Base-by-base conservation (phyloP, 2,888 invertebrate species). In the Thymelicus acteon region DNA sequence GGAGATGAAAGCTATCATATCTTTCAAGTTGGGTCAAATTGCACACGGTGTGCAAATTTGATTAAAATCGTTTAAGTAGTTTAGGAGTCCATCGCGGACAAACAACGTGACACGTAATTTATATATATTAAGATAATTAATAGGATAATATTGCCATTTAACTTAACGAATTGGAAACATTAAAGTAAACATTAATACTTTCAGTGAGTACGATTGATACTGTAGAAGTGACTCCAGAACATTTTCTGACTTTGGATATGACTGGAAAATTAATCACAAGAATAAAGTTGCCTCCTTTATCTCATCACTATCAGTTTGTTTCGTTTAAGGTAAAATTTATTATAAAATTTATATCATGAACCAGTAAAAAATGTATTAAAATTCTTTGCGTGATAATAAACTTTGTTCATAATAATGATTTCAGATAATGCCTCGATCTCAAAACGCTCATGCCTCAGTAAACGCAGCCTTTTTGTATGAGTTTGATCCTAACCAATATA, bases 391-490 rank as follows among this genome's bases (percentile, higher is more conserved):
- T 58, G 8, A 13, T 60, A 13, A 60, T 52, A 15, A 52, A 52
- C n/a, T 19, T n/a, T 19, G 15, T 19, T 13, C 15, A 1, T 57
- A 13, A 31, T 13, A 2, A 8, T 57, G 2, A 37, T 57, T 13
- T 71, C 77, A 97, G 96, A 95, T 97, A 70, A 96, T 96, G 95
- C 95, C 96, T 2, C 90, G 96, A 71, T 94, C 96, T 2, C 96
- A 96, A 88, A 97, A 96, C 79, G 95, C 96, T 0, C 96, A 96
- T 77, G 97, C 97, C 0, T 95, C 96, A 79, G 96, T 97, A 0
- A 97, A 97, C 78, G 96, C 96, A 15, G 97, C 95, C 5, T 97
- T 97, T 81, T 86, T 96, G 0, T 94, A 96, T 72, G 94, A 95
- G 80, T 82, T 96, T 60, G 79, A 76, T 7, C 15, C 31, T 61